Conservation (phyloP, 2,797 vertebrate genomes). For the Smutsia temminckii region DNA sequence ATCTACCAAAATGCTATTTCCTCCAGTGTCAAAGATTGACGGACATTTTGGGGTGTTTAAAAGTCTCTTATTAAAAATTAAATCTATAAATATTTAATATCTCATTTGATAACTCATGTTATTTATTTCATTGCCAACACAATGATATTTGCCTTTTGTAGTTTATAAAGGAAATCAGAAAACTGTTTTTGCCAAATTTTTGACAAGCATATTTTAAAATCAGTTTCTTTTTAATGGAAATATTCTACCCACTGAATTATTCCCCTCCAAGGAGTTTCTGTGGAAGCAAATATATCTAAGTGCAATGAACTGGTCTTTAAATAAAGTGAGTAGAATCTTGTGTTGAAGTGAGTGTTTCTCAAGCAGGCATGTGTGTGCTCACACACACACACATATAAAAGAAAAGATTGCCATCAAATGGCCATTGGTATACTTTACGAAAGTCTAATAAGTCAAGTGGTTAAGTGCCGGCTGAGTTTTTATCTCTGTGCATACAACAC, state of each 20-base stretch:
- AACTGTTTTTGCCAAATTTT: conserved; percentile 65
- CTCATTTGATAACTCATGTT: conserved; percentile 48
- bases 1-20: conserved; percentile 43
- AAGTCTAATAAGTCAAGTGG: neutral
- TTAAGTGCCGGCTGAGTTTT: neutral
- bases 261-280: conserved; percentile 57
- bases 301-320: conserved; percentile 64
- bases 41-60: conserved; percentile 51
- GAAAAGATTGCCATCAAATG: neutral
- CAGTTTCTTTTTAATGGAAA: conserved; percentile 63
- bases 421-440: neutral
- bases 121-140: conserved; percentile 50
- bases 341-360: conserved; percentile 40
- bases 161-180: conserved; percentile 59
- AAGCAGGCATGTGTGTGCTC: neutral
- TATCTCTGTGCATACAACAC: neutral
- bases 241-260: conserved; percentile 52
- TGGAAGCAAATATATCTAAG: conserved; percentile 61
- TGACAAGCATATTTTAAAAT: conserved; percentile 69
- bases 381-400: neutral
- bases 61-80: conserved; percentile 69
- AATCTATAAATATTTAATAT: conserved; percentile 64
- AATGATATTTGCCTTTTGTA: conserved; percentile 38
- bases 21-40: conserved; percentile 56
- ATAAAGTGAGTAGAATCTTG: conserved; percentile 58